Evolutionary conservation across 2,113 vertebrate genomes (phyloP).

Genomic region (Ptilonorhynchus violaceus): DNA sequence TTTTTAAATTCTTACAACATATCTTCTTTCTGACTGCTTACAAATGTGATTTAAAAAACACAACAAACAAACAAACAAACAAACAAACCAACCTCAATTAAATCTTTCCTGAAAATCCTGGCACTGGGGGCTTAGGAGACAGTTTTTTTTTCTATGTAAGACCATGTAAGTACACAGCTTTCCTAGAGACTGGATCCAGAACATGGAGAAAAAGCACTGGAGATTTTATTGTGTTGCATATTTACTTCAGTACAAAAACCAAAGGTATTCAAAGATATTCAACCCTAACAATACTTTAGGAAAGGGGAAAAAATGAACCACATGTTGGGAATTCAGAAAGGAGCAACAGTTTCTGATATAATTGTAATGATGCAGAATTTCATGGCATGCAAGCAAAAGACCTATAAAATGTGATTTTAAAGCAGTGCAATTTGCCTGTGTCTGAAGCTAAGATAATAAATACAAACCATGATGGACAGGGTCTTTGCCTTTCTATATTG

Average conservation of each 20-base stretch:
- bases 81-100: not conserved
- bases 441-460: not conserved
- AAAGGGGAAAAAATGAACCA: not conserved
- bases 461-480: not conserved
- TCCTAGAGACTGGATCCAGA: not conserved
- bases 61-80: not conserved
- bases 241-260: not conserved
- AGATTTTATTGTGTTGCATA: not conserved
- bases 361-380: not conserved
- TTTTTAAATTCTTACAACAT: not conserved
- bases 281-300: not conserved
- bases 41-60: not conserved
- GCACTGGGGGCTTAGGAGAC: not conserved
- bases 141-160: not conserved
- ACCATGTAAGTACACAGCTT: not conserved
- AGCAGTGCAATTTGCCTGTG: not conserved
- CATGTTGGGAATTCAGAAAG: not conserved
- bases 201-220: not conserved
- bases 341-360: not conserved
- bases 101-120: not conserved
- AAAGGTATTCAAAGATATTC: not conserved
- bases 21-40: not conserved
- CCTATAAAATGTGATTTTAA: not conserved
- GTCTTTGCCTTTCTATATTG: not conserved
- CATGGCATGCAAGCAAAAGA: not conserved